Evolutionary conservation across 2,113 vertebrate species (phyloP).

Genomic region (Merops nubicus): DNA sequence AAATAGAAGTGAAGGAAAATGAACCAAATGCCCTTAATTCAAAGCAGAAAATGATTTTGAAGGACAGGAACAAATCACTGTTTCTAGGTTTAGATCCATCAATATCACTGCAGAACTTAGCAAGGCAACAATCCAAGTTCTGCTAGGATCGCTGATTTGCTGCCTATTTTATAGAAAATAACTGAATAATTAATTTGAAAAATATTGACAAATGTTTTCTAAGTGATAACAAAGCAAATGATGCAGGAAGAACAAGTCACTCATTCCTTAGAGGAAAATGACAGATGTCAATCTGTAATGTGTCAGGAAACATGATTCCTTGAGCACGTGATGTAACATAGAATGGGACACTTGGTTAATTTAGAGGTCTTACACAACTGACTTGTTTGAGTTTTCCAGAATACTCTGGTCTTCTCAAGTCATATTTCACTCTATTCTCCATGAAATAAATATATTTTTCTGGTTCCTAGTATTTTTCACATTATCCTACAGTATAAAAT

Average conservation of each 20-base stretch:
- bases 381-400: not conserved
- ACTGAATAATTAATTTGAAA: not conserved
- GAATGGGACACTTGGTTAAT: not conserved
- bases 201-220: not conserved
- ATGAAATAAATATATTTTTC: not conserved
- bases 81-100: not conserved
- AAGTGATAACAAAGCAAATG: not conserved
- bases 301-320: not conserved
- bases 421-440: not conserved
- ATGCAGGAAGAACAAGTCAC: not conserved
- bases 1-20: not conserved
- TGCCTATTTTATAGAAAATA: not conserved
- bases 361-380: not conserved
- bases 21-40: not conserved
- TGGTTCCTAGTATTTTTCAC: not conserved
- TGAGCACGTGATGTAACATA: accelerated
- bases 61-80: not conserved
- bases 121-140: not conserved
- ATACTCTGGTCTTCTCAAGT: not conserved
- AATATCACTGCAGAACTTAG: not conserved
- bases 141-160: not conserved
- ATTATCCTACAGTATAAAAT: not conserved
- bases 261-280: not conserved
- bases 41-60: not conserved
- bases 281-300: not conserved